Evolutionary conservation across 2,797 vertebrate genomes (phyloP).

Genomic region (Onychomys arenicola): DNA sequence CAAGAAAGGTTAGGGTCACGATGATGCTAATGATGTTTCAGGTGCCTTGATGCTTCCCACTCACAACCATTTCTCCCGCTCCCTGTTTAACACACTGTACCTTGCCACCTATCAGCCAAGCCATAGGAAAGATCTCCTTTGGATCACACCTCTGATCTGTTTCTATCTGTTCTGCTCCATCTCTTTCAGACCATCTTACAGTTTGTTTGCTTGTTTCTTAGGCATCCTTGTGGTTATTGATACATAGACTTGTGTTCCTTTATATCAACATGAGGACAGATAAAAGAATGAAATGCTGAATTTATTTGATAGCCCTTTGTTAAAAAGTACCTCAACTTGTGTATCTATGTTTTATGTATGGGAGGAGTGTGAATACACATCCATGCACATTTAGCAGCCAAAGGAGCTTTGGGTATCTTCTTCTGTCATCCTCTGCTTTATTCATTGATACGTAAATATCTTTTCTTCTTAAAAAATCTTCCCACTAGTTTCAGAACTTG

Average conservation of each 20-base stretch:
- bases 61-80: neutral
- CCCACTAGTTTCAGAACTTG: neutral
- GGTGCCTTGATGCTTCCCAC: neutral
- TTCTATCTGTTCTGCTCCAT: neutral
- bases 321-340: slow-evolving; percentile 1
- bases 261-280: neutral
- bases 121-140: neutral
- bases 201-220: neutral
- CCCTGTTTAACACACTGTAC: neutral
- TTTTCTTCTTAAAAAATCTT: slow-evolving; percentile 41
- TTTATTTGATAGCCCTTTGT: neutral
- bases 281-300: neutral
- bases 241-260: neutral
- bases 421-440: neutral
- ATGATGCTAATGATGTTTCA: neutral
- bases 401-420: neutral
- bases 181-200: slow-evolving; percentile 1
- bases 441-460: neutral
- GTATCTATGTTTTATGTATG: neutral
- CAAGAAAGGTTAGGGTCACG: neutral
- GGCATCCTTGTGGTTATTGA: neutral
- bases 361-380: neutral
- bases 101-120: neutral
- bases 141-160: neutral
- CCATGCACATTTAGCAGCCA: neutral